phyloP scores from a whole-genome alignment of 2,888 invertebrate genomes.

The Mesorhabditis belari region DNA sequence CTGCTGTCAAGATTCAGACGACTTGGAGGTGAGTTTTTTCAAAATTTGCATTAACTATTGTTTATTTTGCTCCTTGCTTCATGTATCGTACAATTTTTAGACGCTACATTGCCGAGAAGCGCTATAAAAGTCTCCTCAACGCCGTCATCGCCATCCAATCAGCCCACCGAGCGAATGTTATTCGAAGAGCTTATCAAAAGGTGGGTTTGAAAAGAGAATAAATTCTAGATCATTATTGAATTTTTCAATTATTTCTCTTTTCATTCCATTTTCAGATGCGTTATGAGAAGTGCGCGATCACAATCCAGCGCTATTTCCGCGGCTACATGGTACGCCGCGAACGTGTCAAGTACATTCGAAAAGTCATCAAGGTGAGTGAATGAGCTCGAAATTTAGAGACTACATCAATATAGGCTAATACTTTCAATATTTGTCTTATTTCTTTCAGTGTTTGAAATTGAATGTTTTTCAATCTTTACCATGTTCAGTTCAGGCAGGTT shows the following conservation, averaged over 20 bases:
- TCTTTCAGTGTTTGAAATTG: too few relatives aligned
- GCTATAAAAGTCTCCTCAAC: conserved; percentile 20
- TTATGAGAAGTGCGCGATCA: conserved; percentile 56
- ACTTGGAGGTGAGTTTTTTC: conserved; percentile 53
- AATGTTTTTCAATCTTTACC: too few relatives aligned
- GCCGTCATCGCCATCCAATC: conserved; percentile 39
- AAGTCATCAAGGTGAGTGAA: conserved; percentile 42
- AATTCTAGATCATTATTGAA: too few relatives aligned
- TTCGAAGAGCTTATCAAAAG: conserved; percentile 28
- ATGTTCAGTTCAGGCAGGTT: too few relatives aligned
- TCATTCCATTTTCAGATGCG: conserved; percentile 18
- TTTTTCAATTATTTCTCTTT: background rate
- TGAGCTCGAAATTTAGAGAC: too few relatives aligned
- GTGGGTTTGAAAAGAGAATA: too few relatives aligned
- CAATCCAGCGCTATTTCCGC: conserved; percentile 73
- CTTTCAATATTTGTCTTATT: too few relatives aligned
- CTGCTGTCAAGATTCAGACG: conserved; percentile 69
- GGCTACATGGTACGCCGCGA: conserved; percentile 71
- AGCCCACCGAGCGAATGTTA: conserved; percentile 24
- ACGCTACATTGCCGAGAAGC: conserved; percentile 15
- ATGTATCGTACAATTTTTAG: too few relatives aligned
- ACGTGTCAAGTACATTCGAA: conserved; percentile 36
- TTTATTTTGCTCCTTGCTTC: too few relatives aligned
- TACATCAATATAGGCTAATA: too few relatives aligned
- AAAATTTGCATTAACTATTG: background rate